These are phyloP conservation scores for Iguana delicatissima DNA, from an alignment of 2,797 vertebrate species.

Conservation along the genomic window DNA sequence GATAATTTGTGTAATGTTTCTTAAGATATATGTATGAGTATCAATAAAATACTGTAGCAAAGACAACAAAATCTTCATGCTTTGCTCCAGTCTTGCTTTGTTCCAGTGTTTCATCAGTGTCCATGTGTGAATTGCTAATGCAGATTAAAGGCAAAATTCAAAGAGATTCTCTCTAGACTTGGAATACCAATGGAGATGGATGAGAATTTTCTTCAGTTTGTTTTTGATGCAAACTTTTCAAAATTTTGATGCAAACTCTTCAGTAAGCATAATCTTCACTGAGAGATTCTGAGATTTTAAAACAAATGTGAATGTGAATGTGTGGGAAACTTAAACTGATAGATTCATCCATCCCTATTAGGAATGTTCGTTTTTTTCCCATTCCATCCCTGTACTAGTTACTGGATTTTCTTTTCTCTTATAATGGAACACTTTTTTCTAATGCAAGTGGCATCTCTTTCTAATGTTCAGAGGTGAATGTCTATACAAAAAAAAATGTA, in stretches of 20 bases:
- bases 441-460: neutral
- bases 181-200: too few species aligned
- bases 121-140: neutral
- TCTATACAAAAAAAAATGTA: neutral
- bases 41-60: neutral
- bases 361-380: neutral
- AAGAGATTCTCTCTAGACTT: neutral
- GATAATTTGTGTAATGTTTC: neutral
- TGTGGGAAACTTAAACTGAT: neutral
- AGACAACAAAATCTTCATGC: neutral
- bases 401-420: neutral
- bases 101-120: neutral
- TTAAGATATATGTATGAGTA: neutral
- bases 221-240: too few species aligned
- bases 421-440: neutral
- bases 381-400: neutral
- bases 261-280: too few species aligned
- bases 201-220: too few species aligned
- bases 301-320: neutral
- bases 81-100: neutral
- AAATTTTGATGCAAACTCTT: too few species aligned
- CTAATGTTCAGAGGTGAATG: neutral
- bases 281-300: too few species aligned
- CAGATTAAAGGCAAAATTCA: neutral
- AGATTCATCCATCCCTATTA: neutral